Percentiles rank a stretch among this genome's conserved stretches.
Evolutionary conservation across 2,888 invertebrate genomes (phyloP).

Genomic region (Ormyrus thymus): DNA sequence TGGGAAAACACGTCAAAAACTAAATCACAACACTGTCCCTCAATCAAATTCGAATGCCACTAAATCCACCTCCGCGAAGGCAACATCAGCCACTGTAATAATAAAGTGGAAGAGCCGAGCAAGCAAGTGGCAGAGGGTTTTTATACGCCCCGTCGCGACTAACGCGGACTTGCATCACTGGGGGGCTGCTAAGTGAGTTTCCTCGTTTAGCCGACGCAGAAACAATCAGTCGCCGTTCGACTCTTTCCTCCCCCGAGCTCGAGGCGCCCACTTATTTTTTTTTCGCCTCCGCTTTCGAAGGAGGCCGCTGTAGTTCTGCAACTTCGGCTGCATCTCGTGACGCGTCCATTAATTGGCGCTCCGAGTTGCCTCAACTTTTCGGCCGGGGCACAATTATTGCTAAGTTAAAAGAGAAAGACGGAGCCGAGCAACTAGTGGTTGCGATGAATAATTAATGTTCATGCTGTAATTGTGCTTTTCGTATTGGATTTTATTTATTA

Average conservation of each 20-base stretch:
- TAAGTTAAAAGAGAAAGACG: conserved; percentile 14
- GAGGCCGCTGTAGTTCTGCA: too few species aligned
- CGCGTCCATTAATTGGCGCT: conserved; percentile 50
- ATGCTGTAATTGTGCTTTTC: conserved; percentile 31
- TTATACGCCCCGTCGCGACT: neutral
- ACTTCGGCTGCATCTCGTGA: conserved; percentile 34
- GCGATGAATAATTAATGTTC: conserved; percentile 48
- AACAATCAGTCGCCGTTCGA: conserved; percentile 41
- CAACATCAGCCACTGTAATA: conserved; percentile 1
- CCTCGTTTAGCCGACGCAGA: conserved; percentile 49
- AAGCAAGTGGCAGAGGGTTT: conserved; percentile 43
- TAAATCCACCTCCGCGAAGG: too few species aligned
- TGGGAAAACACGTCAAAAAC: too few species aligned
- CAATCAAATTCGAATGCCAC: too few species aligned
- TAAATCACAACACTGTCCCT: too few species aligned
- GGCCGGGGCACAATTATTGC: conserved; percentile 32
- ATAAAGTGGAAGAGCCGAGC: conserved; percentile 28
- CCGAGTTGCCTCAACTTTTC: conserved; percentile 30
- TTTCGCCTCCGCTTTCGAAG: too few species aligned
- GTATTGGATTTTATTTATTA: neutral
- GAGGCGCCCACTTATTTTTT: neutral
- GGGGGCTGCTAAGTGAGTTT: conserved; percentile 50
- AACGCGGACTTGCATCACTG: conserved; percentile 18
- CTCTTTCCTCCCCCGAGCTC: neutral
- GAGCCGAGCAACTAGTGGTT: conserved; percentile 38